A percentile compares a stretch with the other conserved stretches of the same genome.
These are phyloP conservation scores for Myiotriccus ornatus DNA, from an alignment of 2,797 vertebrate genomes.

Conservation along the genomic window DNA sequence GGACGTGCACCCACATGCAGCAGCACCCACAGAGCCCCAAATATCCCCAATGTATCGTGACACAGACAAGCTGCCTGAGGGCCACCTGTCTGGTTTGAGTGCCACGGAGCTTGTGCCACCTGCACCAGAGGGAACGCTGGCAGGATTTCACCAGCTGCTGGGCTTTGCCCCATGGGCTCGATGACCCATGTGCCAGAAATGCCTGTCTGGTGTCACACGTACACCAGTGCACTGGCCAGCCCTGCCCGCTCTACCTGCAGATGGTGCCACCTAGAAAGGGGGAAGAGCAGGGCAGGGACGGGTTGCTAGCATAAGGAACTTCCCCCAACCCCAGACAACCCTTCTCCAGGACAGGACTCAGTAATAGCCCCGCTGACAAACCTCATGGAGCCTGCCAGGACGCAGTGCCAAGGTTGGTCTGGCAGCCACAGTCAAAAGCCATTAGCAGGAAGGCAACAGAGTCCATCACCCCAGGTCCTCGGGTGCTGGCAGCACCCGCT, in stretches of 20 bases:
- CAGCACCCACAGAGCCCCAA: not conserved
- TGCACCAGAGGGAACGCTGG: not conserved
- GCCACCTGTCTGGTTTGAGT: not conserved
- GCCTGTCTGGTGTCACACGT: fast-evolving
- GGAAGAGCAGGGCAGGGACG: not conserved
- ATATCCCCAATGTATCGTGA: fast-evolving
- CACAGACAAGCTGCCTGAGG: not conserved
- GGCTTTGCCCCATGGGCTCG: not conserved
- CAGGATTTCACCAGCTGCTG: not conserved
- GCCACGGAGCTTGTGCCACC: not conserved
- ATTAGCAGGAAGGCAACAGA: not conserved
- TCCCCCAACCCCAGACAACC: not conserved
- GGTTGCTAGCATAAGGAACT: not conserved
- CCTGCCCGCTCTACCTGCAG: not conserved
- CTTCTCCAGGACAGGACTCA: not conserved
- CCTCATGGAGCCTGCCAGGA: not conserved
- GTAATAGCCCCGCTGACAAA: not conserved
- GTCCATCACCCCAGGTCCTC: not conserved
- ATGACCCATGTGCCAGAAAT: fast-evolving
- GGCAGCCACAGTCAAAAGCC: not conserved
- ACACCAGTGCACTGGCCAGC: fast-evolving
- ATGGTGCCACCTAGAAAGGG: fast-evolving
- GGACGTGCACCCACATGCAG: not conserved
- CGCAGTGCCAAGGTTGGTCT: fast-evolving
- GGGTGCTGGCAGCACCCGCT: not conserved